Percentiles rank a stretch among this genome's conserved stretches.
Evolutionary conservation across 2,888 invertebrate species (phyloP).

Genomic region (Dasypogon diadema): DNA sequence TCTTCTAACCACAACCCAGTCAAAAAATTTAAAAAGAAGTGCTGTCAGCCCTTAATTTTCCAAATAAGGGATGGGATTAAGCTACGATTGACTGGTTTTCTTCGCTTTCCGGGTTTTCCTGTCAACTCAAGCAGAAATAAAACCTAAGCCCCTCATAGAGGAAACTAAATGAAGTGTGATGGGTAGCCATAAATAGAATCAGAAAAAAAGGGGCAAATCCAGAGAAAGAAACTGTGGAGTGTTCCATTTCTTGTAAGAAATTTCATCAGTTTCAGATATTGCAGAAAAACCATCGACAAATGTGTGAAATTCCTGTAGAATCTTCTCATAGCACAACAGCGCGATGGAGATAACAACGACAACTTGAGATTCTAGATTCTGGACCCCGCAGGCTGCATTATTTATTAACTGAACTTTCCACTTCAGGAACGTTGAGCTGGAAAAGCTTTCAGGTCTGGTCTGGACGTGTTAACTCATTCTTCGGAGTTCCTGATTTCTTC

Average conservation of each 20-base stretch:
- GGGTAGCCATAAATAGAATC: not conserved
- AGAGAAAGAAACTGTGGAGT: not conserved
- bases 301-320: not conserved
- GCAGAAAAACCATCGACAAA: not conserved
- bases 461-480: conserved; percentile 35
- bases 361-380: not conserved
- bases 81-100: not conserved
- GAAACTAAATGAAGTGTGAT: not conserved
- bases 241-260: not conserved
- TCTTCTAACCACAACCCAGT: not conserved
- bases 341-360: conserved; percentile 9
- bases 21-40: not conserved
- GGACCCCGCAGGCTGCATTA: conserved; percentile 37
- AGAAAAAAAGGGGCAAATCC: not conserved
- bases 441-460: conserved; percentile 31
- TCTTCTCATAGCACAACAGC: not conserved
- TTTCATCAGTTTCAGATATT: conserved; percentile 1
- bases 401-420: conserved; percentile 44
- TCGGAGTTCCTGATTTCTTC: conserved; percentile 39
- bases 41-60: not conserved
- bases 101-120: not conserved
- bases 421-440: conserved; percentile 38
- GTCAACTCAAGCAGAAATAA: not conserved
- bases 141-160: not conserved
- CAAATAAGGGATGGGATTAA: conserved; percentile 1